A percentile compares a stretch with the other conserved stretches of the same genome.
Conservation (phyloP, 2,888 invertebrate species). For the Cantharis nigra region DNA sequence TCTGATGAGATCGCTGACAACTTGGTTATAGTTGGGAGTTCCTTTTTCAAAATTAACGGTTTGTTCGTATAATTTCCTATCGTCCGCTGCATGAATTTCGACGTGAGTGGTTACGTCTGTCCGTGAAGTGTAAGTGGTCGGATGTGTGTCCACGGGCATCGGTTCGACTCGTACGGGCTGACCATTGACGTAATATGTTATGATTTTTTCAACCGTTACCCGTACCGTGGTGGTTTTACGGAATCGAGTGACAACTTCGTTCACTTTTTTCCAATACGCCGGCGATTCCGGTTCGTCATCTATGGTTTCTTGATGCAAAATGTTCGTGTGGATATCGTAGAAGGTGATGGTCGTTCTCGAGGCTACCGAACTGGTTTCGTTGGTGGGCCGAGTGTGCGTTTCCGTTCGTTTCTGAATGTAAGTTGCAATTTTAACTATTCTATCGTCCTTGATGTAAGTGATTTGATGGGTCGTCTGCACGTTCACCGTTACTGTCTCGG, state of each 20-base stretch:
- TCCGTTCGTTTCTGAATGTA: neutral
- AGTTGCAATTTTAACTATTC: neutral
- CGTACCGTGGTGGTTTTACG: neutral
- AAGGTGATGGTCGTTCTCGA: slow-evolving; percentile 6
- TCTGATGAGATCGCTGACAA: neutral
- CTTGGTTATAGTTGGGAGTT: neutral
- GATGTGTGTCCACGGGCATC: neutral
- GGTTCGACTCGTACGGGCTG: neutral
- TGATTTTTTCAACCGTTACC: neutral
- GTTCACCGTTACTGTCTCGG: neutral
- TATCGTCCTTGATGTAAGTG: neutral
- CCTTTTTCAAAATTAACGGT: neutral
- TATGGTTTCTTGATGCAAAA: slow-evolving; percentile 9
- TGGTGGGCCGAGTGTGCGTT: neutral
- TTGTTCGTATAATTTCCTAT: neutral
- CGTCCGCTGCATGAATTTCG: neutral
- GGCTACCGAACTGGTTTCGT: neutral
- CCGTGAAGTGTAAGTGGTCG: neutral
- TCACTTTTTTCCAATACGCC: slow-evolving; percentile 5
- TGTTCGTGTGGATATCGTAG: neutral
- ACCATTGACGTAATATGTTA: slow-evolving; percentile 2
- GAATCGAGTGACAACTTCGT: neutral
- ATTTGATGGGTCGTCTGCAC: neutral
- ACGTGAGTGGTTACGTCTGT: neutral
- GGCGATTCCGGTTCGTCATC: slow-evolving; percentile 3